Evolutionary conservation across 2,888 invertebrate species (phyloP), one percentile per base, ranked within the genome.

Genomic region (Caenorhabditis zanzibari): DNA sequence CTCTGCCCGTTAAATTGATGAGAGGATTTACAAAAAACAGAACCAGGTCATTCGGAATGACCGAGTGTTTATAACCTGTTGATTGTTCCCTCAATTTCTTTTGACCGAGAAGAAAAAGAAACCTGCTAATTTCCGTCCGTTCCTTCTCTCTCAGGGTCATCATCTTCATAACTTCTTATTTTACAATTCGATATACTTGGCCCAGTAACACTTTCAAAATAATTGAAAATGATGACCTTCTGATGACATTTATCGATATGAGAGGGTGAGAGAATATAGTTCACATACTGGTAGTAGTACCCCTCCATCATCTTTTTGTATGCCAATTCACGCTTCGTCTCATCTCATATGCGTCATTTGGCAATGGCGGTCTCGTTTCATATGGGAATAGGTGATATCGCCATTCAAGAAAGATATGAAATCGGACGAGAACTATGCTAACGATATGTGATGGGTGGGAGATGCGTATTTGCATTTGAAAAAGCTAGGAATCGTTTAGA

Each of bases 21-120:
- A 52, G 66, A 52, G 58, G 56, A 47, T 41, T 49, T 54, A 52
- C 35, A 77, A 76, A 69, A 69, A 76, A 69, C 58, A 59, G 69
- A 77, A 77, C 77, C 77, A 77, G 77, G 77, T 77, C 77, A 77
- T 35, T 71, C 71, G 77, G 77, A 77, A 77, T 77, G 63, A 68
- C 32, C 32, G 19, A 59, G 54, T 76, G 76, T 76, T 76, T 68
- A 76, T 76, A 76, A 66, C 76, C 68, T 74, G 56, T 74, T 64
- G 74, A 74, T 74, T 74, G 64, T 74, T 74, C 56, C 61, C 49
- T 64, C 64, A 64, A 64, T 64, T 66, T 66, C 32, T 52, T 52
- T 59, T 38, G 68, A 76, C 68, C 68, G 76, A 56, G 69, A 41
- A 56, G 56, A 41, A 72, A 72, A 61, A 59, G 76, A 69, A 76